phyloP scores from a whole-genome alignment of 2,888 invertebrate species.

The Vannuccia rotundouncinata region DNA sequence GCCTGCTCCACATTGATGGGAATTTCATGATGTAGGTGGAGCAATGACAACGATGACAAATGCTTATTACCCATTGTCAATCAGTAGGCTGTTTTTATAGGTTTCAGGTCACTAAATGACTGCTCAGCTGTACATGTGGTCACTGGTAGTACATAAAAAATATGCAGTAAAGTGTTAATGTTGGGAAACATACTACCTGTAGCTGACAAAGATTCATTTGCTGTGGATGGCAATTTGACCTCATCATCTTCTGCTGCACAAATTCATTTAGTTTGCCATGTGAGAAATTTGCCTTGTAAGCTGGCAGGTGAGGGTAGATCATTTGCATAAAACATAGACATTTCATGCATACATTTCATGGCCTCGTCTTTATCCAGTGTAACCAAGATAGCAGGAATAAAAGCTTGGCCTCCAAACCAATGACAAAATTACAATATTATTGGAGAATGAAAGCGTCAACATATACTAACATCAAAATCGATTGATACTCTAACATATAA shows the following conservation, averaged over 20 bases:
- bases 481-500: no score
- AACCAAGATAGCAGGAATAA: slow-evolving; percentile 4
- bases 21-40: neutral
- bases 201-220: neutral
- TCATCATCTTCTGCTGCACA: neutral
- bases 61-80: neutral
- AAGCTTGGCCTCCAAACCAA: slow-evolving; percentile 3
- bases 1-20: neutral
- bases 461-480: no score
- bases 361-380: neutral
- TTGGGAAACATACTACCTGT: neutral
- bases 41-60: neutral
- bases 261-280: slow-evolving; percentile 13
- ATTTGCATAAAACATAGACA: neutral
- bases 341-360: neutral
- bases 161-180: neutral
- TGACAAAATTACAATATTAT: no score
- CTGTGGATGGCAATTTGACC: neutral
- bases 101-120: neutral
- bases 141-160: neutral
- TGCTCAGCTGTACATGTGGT: neutral
- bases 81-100: neutral
- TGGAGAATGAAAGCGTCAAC: no score
- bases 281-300: neutral
- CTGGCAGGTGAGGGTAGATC: slow-evolving; percentile 14